phyloP scores from a whole-genome alignment of 1,140 invertebrate species.

The Polyergus mexicanus region DNA sequence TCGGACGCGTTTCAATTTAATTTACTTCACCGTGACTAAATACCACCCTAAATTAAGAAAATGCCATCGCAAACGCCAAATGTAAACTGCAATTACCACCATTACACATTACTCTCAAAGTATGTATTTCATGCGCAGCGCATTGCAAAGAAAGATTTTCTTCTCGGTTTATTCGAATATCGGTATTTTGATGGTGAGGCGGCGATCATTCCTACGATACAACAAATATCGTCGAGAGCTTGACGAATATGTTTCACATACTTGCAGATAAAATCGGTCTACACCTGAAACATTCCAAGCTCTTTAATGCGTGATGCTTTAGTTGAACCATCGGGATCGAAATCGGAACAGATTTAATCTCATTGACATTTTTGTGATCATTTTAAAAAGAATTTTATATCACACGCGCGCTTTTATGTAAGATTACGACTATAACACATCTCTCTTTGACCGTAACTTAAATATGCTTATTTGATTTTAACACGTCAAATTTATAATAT shows the following conservation, averaged over 20 bases:
- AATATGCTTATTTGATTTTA: background rate
- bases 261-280: constrained; percentile 5
- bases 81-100: background rate
- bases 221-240: constrained; percentile 51
- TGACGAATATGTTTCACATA: constrained; percentile 43
- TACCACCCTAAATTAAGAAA: constrained; percentile 76
- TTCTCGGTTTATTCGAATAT: background rate
- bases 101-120: constrained; percentile 11
- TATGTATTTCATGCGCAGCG: constrained; percentile 42
- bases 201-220: constrained; percentile 17
- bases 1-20: constrained; percentile 37
- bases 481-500: background rate
- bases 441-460: background rate
- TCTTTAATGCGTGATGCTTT: constrained; percentile 51
- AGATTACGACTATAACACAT: background rate
- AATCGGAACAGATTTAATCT: constrained; percentile 16
- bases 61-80: constrained; percentile 48
- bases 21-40: constrained; percentile 83
- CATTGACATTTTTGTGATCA: background rate
- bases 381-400: constrained; percentile 6
- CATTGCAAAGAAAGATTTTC: constrained; percentile 5
- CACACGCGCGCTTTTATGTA: background rate
- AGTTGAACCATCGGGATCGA: constrained; percentile 54
- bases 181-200: background rate
- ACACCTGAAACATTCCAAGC: constrained; percentile 48